Evolutionary conservation across 2,797 vertebrate species (phyloP), one percentile per base, ranked within the genome.

Genomic region (Amblyopsis hoosieri): DNA sequence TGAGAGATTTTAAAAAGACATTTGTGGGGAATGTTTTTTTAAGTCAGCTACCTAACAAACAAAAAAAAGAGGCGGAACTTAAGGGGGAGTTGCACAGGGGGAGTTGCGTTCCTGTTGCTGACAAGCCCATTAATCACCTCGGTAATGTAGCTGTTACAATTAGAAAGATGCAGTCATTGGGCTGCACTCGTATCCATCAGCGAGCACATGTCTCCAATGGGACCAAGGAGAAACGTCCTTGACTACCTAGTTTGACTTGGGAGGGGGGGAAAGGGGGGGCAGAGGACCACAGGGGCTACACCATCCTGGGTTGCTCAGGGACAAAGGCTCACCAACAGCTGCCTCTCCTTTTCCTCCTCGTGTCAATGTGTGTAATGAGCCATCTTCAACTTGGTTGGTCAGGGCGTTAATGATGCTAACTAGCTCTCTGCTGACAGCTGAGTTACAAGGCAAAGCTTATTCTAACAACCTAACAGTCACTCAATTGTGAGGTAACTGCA

Each of bases 71-170:
- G 31, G 48, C 15, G 62, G 90, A 64, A 92, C 13, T 37, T 31
- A 33, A 55, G n/a, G n/a, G n/a, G n/a, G 12, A 12, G 89, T 91
- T 84, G 90, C 87, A 82, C 85, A 86, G 90, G 85, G 78, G 90
- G 91, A 93, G 92, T 93, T 89, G 68, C 12, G 45, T 67, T 73
- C 58, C 2, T 8, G 53, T 37, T 37, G 33, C 33, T 94, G 95
- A 96, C 94, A 93, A 91, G 88, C 91, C 90, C 94, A 95, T 97
- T 95, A 95, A 96, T 98, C 95, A 95, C 89, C 81, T 85, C 88
- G 90, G 91, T 94, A 94, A 95, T 93, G 90, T 86, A 87, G 90
- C 91, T 85, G 88, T 93, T 94, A 93, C 92, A 93, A 94, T 93
- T 89, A 88, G 93, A 94, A 90, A 93, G 92, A 95, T 94, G 94